Conservation (phyloP, 2,797 vertebrate genomes). For the Calcarius lapponicus region DNA sequence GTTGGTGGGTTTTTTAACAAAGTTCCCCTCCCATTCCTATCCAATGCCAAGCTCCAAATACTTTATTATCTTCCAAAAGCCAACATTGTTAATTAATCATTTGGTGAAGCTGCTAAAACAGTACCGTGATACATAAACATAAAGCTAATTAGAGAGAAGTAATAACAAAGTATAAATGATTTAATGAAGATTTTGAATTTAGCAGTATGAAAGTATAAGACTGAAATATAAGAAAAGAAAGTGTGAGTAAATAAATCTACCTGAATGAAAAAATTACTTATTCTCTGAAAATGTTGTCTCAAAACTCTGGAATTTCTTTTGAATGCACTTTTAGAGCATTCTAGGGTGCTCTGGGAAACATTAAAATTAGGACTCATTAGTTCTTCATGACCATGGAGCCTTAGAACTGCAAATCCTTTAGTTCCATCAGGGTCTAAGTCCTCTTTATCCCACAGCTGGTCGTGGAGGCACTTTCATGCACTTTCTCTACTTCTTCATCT, state of each 20-base stretch:
- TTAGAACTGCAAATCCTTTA: conserved; percentile 2
- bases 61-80: not conserved
- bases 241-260: not conserved
- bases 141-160: not conserved
- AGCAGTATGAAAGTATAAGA: not conserved
- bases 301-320: not conserved
- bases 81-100: not conserved
- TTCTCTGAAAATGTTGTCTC: not conserved
- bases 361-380: not conserved
- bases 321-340: not conserved
- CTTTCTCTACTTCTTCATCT: not conserved
- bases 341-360: not conserved
- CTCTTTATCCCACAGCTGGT: not conserved
- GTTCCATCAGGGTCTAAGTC: not conserved
- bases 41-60: not conserved
- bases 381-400: not conserved
- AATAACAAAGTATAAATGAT: not conserved
- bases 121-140: not conserved
- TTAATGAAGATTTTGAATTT: not conserved
- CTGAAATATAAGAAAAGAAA: not conserved
- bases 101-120: not conserved
- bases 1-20: not conserved
- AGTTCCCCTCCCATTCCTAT: no score
- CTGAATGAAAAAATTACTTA: not conserved
- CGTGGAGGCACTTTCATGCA: not conserved